Conservation (phyloP, 2,113 vertebrate species). For the Chroicocephalus ridibundus region DNA sequence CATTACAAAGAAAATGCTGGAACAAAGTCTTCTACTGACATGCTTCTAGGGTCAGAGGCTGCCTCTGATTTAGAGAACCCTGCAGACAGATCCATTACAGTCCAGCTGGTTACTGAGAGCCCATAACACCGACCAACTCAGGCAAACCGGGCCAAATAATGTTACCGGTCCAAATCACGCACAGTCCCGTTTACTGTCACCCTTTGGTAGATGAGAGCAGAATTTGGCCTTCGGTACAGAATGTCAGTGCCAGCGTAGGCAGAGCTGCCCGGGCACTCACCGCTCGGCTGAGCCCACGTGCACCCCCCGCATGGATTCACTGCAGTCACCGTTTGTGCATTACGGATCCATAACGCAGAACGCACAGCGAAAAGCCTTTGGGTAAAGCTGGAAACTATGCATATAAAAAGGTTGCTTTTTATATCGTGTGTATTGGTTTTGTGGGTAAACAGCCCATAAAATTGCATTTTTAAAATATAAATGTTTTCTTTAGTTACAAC, state of each 20-base stretch:
- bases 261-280: neutral
- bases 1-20: constrained; percentile 21
- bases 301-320: neutral
- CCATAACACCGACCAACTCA: neutral
- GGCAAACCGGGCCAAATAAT: neutral
- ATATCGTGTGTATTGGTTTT: neutral
- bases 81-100: neutral
- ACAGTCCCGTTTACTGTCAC: neutral
- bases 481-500: constrained; percentile 43
- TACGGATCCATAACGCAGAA: neutral
- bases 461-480: neutral
- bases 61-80: neutral
- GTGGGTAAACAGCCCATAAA: constrained; percentile 24
- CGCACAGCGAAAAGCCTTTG: neutral
- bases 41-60: neutral
- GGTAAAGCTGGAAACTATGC: constrained; percentile 4
- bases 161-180: neutral
- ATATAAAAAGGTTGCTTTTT: neutral
- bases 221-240: neutral
- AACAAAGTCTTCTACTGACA: neutral
- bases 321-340: neutral
- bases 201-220: neutral
- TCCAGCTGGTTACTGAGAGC: neutral
- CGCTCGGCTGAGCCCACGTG: rapidly evolving
- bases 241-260: neutral